phyloP scores from a whole-genome alignment of 1,140 invertebrate genomes.

The Ceratosolen fusciceps region DNA sequence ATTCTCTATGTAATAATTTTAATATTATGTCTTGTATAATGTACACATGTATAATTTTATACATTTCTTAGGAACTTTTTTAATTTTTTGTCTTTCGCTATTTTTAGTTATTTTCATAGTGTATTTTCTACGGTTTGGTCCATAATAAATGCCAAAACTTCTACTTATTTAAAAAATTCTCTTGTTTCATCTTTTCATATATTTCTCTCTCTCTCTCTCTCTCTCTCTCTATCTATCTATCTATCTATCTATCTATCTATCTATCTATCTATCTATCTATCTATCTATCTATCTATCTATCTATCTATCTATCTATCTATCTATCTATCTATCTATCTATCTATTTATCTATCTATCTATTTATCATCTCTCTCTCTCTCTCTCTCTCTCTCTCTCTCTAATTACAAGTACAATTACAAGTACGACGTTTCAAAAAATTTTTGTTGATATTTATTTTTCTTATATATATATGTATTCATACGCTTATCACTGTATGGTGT shows the following conservation, averaged over 20 bases:
- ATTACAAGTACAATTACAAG: conserved; percentile 38
- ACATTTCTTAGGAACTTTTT: conserved; percentile 37
- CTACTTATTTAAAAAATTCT: conserved; percentile 35
- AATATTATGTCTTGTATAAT: background rate
- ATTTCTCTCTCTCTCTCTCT: background rate
- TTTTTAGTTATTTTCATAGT: background rate
- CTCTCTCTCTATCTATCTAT: conserved; percentile 1
- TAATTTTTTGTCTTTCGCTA: conserved; percentile 6
- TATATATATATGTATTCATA: conserved; percentile 24
- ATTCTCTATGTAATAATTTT: background rate
- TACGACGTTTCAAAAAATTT: background rate
- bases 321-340: background rate
- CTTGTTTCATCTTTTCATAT: background rate
- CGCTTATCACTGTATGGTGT: conserved; percentile 21
- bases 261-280: background rate
- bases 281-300: background rate
- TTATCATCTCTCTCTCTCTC: background rate
- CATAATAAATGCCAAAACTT: conserved; percentile 28
- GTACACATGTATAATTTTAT: conserved; percentile 8
- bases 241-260: background rate
- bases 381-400: background rate
- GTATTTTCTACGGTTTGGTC: conserved; percentile 29
- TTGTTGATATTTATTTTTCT: background rate
- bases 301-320: background rate
- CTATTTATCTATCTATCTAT: background rate